A percentile compares a stretch with the other conserved stretches of the same genome.
These are phyloP conservation scores for Austrolebias charrua DNA, from an alignment of 2,797 vertebrate species.

Conservation along the genomic window DNA sequence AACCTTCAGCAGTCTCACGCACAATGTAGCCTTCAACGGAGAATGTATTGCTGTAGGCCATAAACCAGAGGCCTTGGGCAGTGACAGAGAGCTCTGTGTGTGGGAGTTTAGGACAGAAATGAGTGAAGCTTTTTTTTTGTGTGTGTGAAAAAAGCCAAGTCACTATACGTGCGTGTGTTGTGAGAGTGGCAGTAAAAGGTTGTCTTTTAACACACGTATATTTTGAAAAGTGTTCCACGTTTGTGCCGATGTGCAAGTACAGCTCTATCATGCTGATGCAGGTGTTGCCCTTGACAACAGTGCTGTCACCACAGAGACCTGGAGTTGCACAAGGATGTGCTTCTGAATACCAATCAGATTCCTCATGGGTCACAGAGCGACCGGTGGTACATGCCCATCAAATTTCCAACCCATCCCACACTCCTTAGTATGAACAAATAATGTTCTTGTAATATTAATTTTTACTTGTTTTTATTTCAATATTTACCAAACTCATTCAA, in stretches of 20 bases:
- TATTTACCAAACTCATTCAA: background rate
- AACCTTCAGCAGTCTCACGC: conserved; percentile 62
- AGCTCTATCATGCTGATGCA: conserved; percentile 62
- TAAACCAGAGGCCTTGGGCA: conserved; percentile 66
- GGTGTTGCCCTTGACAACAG: conserved; percentile 70
- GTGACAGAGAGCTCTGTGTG: conserved; percentile 42
- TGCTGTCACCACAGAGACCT: conserved; percentile 66
- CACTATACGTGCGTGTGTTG: conserved; percentile 1
- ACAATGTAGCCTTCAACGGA: conserved; percentile 60
- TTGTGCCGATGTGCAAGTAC: conserved; percentile 8
- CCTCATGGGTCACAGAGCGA: conserved; percentile 43
- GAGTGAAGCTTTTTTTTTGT: conserved; percentile 18
- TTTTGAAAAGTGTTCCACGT: conserved; percentile 7
- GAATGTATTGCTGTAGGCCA: conserved; percentile 62
- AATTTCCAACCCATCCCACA: conserved; percentile 39
- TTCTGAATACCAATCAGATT: conserved; percentile 69
- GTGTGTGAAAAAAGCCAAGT: conserved; percentile 22
- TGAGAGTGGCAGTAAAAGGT: background rate
- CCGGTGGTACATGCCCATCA: conserved; percentile 50
- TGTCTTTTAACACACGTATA: conserved; percentile 8
- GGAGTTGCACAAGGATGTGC: conserved; percentile 54
- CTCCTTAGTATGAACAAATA: conserved; percentile 30
- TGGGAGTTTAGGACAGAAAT: conserved; percentile 1
- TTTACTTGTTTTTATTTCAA: background rate
- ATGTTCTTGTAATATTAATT: too few relatives aligned